Conservation (phyloP, 2,797 vertebrate species). For the Coracias cyanogaster region DNA sequence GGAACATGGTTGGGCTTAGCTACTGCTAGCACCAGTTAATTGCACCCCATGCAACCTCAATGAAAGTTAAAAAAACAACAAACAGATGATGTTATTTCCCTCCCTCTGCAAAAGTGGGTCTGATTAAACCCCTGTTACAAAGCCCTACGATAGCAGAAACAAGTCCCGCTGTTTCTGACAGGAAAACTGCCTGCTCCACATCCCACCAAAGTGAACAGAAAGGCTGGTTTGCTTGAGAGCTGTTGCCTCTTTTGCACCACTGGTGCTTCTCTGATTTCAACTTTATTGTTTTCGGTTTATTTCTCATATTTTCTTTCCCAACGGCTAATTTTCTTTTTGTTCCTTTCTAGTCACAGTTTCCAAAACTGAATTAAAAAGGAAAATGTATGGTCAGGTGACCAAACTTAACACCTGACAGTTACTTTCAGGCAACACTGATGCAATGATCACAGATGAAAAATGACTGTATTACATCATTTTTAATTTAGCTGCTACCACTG, state of each 20-base stretch:
- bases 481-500: not conserved
- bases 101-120: not conserved
- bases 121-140: not conserved
- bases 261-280: not conserved
- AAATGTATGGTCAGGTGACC: not conserved
- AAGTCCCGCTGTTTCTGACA: not conserved
- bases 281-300: not conserved
- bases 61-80: not conserved
- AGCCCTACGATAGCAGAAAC: not conserved
- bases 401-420: not conserved
- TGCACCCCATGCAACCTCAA: not conserved
- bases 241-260: not conserved
- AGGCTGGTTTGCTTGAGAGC: not conserved
- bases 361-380: not conserved
- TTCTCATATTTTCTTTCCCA: not conserved
- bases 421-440: not conserved
- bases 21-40: not conserved
- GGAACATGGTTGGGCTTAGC: not conserved
- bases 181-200: not conserved
- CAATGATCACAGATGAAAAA: not conserved
- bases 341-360: not conserved
- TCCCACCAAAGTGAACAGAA: not conserved
- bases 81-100: not conserved
- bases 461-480: not conserved
- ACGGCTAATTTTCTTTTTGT: not conserved